Percentiles rank a stretch among this genome's conserved stretches.
Evolutionary conservation across 2,113 vertebrate genomes (phyloP).

Genomic region (Toxotes jaculatrix): DNA sequence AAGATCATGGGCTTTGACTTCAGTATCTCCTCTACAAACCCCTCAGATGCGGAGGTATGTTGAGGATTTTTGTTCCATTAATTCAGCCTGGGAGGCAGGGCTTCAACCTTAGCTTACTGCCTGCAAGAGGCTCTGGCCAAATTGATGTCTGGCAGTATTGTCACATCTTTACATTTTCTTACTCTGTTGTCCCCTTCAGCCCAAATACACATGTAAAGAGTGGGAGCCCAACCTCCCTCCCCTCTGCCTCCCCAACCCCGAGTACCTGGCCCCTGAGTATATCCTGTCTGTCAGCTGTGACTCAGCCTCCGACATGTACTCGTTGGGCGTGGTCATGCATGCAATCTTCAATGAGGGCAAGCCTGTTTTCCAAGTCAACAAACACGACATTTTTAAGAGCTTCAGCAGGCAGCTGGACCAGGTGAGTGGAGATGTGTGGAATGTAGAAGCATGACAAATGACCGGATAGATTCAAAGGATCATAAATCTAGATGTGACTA

Average conservation of each 20-base stretch:
- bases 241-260: slow-evolving; percentile 96
- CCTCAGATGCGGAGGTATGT: slow-evolving; percentile 92
- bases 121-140: neutral
- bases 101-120: neutral
- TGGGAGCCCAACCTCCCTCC: slow-evolving; percentile 98
- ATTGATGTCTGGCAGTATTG: neutral
- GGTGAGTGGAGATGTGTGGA: slow-evolving; percentile 78
- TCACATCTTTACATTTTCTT: neutral
- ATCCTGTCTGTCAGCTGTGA: slow-evolving; percentile 99
- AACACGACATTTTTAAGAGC: slow-evolving; percentile 99
- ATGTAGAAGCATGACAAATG: neutral
- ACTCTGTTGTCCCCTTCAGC: slow-evolving; percentile 75
- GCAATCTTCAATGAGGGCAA: slow-evolving; percentile 98
- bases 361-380: slow-evolving; percentile 97
- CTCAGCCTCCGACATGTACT: slow-evolving; percentile 98
- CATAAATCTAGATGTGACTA: neutral
- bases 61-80: neutral
- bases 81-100: neutral
- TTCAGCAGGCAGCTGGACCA: slow-evolving; percentile 98
- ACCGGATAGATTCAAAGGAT: neutral
- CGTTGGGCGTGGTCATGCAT: slow-evolving; percentile 92
- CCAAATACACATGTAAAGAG: slow-evolving; percentile 95
- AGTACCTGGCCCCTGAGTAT: slow-evolving; percentile 98
- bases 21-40: slow-evolving; percentile 93
- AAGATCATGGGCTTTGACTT: slow-evolving; percentile 99